Base-by-base conservation (phyloP, 2,888 invertebrate species). In the Nymphalis polychloros region DNA sequence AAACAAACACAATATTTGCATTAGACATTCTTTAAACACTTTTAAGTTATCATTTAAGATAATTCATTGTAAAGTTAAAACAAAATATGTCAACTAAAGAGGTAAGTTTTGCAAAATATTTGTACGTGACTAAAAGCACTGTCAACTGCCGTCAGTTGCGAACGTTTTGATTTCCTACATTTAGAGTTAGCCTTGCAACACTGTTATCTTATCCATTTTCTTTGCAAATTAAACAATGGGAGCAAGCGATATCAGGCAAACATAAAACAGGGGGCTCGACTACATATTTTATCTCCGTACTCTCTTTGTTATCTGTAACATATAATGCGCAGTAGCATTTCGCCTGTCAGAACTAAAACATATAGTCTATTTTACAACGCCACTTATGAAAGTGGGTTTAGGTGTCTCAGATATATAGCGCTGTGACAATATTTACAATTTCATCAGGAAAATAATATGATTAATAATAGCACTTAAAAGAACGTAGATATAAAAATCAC, bases 201-300 rank as follows among this genome's bases (percentile, higher is more conserved):
- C 60, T 63, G 69, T 69, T 76, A 78, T 76, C 76, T 79, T 76
- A 77, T 77, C 78, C 72, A 63, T 57, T 67, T 59, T 73, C 76
- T 79, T 78, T 76, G 77, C 79, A 81, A 74, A 76, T 76, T 79
- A 84, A 84, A 86, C 80, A 84, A 73, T 47, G 65, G 61, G 77
- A 72, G 74, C 77, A 77, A 72, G 67, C 77, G 77, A 66, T 68
- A 63, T 69, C 73, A 73, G 72, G 70, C 77, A 82, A 81, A 84
- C 79, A 84, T 75, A 67, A 63, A 72, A 74, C 74, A 64, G 81
- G 81, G 77, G 85, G 84, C 83, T 86, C 84, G 86, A 69, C 85
- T 77, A 62, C 59, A 53, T n/a, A n/a, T n/a, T 53, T 53, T 80
- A 81, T 81, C 76, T 72, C 66, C 64, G 67, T 69, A 67, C 71